Conservation (phyloP, 23 tunicate genomes). For the Styela clava region DNA sequence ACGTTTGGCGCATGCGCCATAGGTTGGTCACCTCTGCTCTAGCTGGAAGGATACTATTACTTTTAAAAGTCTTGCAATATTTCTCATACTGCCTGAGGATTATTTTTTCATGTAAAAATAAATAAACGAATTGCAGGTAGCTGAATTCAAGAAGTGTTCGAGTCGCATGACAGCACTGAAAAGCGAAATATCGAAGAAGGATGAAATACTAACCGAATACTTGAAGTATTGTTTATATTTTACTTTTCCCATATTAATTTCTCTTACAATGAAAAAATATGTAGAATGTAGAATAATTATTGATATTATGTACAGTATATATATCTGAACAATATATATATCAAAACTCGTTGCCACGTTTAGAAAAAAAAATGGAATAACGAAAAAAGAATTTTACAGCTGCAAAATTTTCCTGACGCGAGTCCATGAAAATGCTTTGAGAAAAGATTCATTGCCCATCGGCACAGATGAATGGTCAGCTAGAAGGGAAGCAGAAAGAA, state of each 20-base stretch:
- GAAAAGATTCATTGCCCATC: neutral
- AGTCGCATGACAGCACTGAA: conserved; percentile 20
- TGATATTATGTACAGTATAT: neutral
- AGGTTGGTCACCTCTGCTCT: too few relatives aligned
- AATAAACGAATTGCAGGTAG: conserved; percentile 26
- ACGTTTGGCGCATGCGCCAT: too few relatives aligned
- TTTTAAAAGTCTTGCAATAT: too few relatives aligned
- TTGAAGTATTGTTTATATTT: conserved; percentile 39
- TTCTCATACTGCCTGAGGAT: too few relatives aligned
- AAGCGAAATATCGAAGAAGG: conserved; percentile 48
- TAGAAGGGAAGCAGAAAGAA: conserved; percentile 17
- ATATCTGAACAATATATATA: neutral
- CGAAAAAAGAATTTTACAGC: conserved; percentile 1
- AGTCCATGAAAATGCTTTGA: conserved; percentile 37
- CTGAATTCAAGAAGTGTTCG: conserved; percentile 35
- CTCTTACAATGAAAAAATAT: too few relatives aligned
- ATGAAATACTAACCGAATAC: conserved; percentile 55
- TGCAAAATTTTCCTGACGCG: conserved; percentile 48
- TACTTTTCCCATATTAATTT: neutral
- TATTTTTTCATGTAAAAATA: too few relatives aligned
- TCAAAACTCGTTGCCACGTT: too few relatives aligned
- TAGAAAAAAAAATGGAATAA: neutral
- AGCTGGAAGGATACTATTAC: too few relatives aligned
- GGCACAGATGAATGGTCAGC: conserved; percentile 30
- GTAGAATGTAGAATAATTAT: too few relatives aligned